Conservation (phyloP, 2,888 invertebrate species). For the Acrobasis consociella region DNA sequence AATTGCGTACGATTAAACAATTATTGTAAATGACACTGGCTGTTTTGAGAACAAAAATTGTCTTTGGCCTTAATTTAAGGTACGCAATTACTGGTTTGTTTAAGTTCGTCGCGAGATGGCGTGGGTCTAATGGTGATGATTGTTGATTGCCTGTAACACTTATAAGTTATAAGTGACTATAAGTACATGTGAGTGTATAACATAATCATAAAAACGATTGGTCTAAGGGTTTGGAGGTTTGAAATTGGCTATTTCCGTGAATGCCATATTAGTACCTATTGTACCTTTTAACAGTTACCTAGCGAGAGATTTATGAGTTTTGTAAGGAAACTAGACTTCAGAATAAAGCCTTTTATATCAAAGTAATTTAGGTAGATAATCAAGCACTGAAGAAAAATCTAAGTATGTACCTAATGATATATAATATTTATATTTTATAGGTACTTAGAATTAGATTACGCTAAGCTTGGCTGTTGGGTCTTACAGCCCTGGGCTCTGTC, state of each 20-base stretch:
- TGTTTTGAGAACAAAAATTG: conserved; percentile 40
- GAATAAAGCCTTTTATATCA: too few relatives aligned
- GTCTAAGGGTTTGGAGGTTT: background rate
- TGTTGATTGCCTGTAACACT: conserved; percentile 26
- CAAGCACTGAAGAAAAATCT: too few relatives aligned
- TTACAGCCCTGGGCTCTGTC: too few relatives aligned
- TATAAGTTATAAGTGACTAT: background rate
- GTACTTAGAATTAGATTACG: too few relatives aligned
- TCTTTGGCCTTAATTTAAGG: conserved; percentile 36
- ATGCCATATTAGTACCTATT: background rate
- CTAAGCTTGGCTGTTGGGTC: too few relatives aligned
- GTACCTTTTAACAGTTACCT: too few relatives aligned
- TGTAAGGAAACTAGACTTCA: too few relatives aligned
- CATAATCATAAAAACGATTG: background rate
- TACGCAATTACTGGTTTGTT: conserved; percentile 30
- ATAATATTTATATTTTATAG: too few relatives aligned
- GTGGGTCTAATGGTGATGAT: conserved; percentile 24
- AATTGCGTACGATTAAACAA: conserved; percentile 65
- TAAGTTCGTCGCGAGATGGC: conserved; percentile 27
- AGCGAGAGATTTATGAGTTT: too few relatives aligned
- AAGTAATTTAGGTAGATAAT: too few relatives aligned
- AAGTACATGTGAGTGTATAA: background rate
- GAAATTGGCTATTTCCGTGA: background rate
- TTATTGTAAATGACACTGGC: conserved; percentile 44
- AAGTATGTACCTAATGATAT: too few relatives aligned